phyloP scores from a whole-genome alignment of 30 jellyfish, hydroid and myxozoan genomes.

The Aurelia aurita region DNA sequence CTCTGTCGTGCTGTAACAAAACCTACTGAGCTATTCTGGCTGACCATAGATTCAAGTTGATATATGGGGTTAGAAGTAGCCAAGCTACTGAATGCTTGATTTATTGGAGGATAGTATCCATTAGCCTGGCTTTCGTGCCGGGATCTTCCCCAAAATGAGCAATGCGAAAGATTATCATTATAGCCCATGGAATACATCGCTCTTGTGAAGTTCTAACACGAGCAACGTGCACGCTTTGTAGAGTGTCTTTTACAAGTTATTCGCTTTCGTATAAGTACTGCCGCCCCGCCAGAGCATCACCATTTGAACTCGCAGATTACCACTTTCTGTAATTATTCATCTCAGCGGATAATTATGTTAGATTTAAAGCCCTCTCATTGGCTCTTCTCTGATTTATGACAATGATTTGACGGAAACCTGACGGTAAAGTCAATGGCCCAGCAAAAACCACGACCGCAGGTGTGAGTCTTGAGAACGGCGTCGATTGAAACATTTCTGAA shows the following conservation, averaged over 20 bases:
- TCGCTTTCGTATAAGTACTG: constrained; percentile 26
- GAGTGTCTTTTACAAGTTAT: constrained; percentile 9
- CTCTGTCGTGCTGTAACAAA: constrained; percentile 74
- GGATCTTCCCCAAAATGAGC: constrained; percentile 81
- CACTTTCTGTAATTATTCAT: constrained; percentile 64
- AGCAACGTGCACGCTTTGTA: constrained; percentile 30
- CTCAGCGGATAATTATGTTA: constrained; percentile 63
- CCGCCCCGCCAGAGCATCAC: constrained; percentile 45
- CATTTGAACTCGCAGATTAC: constrained; percentile 68
- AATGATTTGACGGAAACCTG: constrained; percentile 75
- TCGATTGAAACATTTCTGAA: constrained; percentile 17
- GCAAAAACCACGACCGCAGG: constrained; percentile 77
- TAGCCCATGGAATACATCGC: constrained; percentile 72
- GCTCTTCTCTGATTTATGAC: constrained; percentile 76
- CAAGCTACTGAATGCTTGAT: constrained; percentile 67
- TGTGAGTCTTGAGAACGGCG: constrained; percentile 20
- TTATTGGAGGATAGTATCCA: constrained; percentile 75
- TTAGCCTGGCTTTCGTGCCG: constrained; percentile 75
- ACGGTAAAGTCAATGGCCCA: constrained; percentile 62
- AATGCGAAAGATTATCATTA: constrained; percentile 56
- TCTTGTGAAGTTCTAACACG: background rate
- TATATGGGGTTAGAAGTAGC: constrained; percentile 84
- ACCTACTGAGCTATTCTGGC: constrained; percentile 76
- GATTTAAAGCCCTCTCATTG: constrained; percentile 56
- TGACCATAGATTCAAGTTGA: constrained; percentile 81